Base-by-base conservation (phyloP, 1,140 invertebrate genomes). In the Linepithema humile region DNA sequence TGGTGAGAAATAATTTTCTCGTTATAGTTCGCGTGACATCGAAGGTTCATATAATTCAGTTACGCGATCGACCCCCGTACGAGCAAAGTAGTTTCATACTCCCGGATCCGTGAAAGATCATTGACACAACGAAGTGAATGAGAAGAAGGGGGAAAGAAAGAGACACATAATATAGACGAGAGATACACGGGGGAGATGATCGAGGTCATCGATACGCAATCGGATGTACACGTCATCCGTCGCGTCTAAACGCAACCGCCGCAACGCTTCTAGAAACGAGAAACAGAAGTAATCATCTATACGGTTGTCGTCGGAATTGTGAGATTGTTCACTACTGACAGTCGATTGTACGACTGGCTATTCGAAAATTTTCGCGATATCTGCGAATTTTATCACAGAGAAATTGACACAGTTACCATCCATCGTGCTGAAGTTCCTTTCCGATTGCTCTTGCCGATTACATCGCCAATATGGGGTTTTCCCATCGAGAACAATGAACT, bases 61-160 rank as follows among this genome's bases (percentile, higher is more conserved):
- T 57, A 53, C 65, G 69, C 82, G 73, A 78, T 77, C 50, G 38
- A 77, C 59, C 32, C 48, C 73, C 53, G 50, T 73, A 53, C 10
- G 32, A 72, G 20, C n/a, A 29, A 45, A 45, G 60, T 38, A n/a
- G 73, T 74, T 88, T 88, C 83, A 74, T 84, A 65, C 83, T 88
- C 35, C 78, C 67, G 82, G 60, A 87, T 82, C 64, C 65, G 29
- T 55, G 82, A 57, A 75, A 60, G 80, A 87, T 88, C 85, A 87
- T 85, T 90, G 89, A 90, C 87, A 90, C 87, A 85, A 87, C 85
- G 88, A 88, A 60, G 70, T 80, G 82, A 89, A 89, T 85, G 84
- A 55, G 7, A 40, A 57, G 32, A 35, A 77, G 64, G 69, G 65
- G 65, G 26, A 77, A 48, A 75, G 32, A 74, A 50, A 65, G 65